These are phyloP conservation scores for Nylanderia fulva DNA, from an alignment of 1,140 invertebrate genomes.

Conservation along the genomic window DNA sequence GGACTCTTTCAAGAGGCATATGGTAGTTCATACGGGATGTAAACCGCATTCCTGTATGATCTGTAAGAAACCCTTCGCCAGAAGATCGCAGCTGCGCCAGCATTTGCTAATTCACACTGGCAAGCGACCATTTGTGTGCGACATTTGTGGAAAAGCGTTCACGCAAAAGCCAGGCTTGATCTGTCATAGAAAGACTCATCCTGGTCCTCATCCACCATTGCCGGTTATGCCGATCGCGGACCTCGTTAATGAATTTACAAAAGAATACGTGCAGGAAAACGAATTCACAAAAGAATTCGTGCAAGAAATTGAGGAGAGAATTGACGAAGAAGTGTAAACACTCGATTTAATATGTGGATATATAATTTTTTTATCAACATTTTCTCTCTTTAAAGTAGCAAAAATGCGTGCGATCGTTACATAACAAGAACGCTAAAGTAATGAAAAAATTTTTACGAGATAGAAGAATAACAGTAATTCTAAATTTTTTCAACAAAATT, in stretches of 20 bases:
- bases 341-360: background rate
- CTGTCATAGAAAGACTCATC: conserved; percentile 84
- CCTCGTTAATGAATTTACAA: too few relatives aligned
- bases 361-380: too few relatives aligned
- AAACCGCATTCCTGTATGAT: conserved; percentile 86
- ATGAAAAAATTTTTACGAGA: background rate
- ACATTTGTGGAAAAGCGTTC: conserved; percentile 86
- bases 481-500: background rate
- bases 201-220: conserved; percentile 82
- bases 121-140: conserved; percentile 88
- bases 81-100: conserved; percentile 90
- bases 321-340: conserved; percentile 57
- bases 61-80: conserved; percentile 87
- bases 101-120: conserved; percentile 91
- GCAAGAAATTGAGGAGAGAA: conserved; percentile 65
- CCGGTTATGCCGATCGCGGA: conserved; percentile 85
- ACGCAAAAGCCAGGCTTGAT: conserved; percentile 84
- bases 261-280: too few relatives aligned
- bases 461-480: background rate
- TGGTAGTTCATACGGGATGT: conserved; percentile 86
- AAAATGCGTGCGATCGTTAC: background rate
- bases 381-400: background rate
- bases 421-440: background rate
- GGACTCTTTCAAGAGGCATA: conserved; percentile 87
- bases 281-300: conserved; percentile 81